Evolutionary conservation across 2,888 invertebrate genomes (phyloP).

Genomic region (Ypsolopha scabrella): DNA sequence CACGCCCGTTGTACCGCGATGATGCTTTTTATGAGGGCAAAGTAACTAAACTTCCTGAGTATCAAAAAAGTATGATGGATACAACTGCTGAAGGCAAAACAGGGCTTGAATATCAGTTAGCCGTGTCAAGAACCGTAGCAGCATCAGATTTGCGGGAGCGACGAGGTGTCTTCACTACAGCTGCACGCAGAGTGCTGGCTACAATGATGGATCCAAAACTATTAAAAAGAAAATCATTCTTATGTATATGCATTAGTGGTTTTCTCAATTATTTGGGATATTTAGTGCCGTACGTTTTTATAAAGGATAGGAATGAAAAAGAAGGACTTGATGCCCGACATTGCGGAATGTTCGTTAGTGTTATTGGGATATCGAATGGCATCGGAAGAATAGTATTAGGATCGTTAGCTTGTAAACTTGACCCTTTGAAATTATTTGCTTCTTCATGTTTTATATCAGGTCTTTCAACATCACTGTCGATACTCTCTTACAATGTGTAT

Average conservation of each 20-base stretch:
- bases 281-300: conserved; percentile 48
- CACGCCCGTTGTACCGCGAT: conserved; percentile 57
- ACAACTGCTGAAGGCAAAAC: conserved; percentile 29
- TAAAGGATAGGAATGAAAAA: conserved; percentile 34
- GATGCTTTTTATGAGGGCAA: conserved; percentile 54
- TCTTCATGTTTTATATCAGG: conserved; percentile 29
- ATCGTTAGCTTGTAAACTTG: conserved; percentile 32
- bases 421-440: conserved; percentile 29
- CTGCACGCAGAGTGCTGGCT: conserved; percentile 47
- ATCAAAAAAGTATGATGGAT: conserved; percentile 46
- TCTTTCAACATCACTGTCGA: conserved; percentile 31
- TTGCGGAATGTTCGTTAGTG: conserved; percentile 44
- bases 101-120: conserved; percentile 56
- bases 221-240: conserved; percentile 38
- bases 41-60: conserved; percentile 37
- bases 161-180: conserved; percentile 47
- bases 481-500: conserved; percentile 32
- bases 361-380: conserved; percentile 41
- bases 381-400: conserved; percentile 39
- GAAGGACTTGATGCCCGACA: conserved; percentile 33
- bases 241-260: conserved; percentile 32
- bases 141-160: conserved; percentile 41
- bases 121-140: conserved; percentile 53
- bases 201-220: conserved; percentile 56
- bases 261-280: conserved; percentile 39